These are phyloP conservation scores for Holothuria glaberrima DNA, from an alignment of 35 echinoderm and acorn worm species.

Conservation along the genomic window DNA sequence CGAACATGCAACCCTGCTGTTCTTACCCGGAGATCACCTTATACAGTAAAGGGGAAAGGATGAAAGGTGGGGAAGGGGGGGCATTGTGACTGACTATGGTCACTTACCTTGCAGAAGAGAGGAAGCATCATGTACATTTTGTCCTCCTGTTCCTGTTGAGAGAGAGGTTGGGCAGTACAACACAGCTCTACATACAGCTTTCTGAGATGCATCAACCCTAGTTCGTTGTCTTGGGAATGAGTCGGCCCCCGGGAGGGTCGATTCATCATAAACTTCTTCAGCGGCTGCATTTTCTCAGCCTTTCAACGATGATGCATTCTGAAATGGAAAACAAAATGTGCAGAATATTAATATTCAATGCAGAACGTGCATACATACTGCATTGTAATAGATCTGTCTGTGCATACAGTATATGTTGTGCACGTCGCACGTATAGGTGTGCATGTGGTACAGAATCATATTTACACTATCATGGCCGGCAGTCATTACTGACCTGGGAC, in stretches of 20 bases:
- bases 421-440: too few species aligned
- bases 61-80: background rate
- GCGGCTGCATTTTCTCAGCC: slow-evolving; percentile 47
- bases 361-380: too few species aligned
- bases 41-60: too few species aligned
- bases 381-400: too few species aligned
- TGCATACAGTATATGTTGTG: too few species aligned
- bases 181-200: slow-evolving; percentile 98
- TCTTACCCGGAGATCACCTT: too few species aligned
- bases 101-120: slow-evolving; percentile 93
- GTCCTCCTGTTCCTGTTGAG: slow-evolving; percentile 97
- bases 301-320: background rate
- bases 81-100: background rate
- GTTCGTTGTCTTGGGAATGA: slow-evolving; percentile 86
- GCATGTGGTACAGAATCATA: too few species aligned
- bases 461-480: too few species aligned
- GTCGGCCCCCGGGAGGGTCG: slow-evolving; percentile 26
- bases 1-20: too few species aligned
- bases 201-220: slow-evolving; percentile 95
- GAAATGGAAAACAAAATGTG: background rate
- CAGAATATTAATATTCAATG: too few species aligned
- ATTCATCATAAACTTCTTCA: slow-evolving; percentile 54
- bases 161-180: slow-evolving; percentile 82
- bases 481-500: too few species aligned
- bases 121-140: slow-evolving; percentile 99